Conservation (phyloP, 1,140 invertebrate genomes). For the Bilobella aurantiaca region DNA sequence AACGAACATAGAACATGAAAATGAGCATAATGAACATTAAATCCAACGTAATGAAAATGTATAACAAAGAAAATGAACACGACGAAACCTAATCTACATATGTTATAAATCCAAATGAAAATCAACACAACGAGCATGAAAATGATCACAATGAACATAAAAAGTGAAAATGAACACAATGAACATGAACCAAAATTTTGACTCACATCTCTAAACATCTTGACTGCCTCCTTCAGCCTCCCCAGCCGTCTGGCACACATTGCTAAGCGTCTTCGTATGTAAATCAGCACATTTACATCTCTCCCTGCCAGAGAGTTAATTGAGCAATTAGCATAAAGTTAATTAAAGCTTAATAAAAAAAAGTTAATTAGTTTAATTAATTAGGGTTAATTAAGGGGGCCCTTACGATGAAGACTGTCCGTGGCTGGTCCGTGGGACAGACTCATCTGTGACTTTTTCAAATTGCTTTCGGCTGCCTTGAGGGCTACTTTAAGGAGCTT, state of each 20-base stretch:
- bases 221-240: conserved; percentile 85
- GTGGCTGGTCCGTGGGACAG: conserved; percentile 61
- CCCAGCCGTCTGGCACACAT: conserved; percentile 95
- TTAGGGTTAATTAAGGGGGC: background rate
- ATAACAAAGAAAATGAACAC: too few relatives aligned
- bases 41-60: too few relatives aligned
- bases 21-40: too few relatives aligned
- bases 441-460: conserved; percentile 65
- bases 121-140: background rate
- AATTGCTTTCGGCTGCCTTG: conserved; percentile 77
- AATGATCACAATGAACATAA: conserved; percentile 1
- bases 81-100: too few relatives aligned
- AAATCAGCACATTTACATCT: conserved; percentile 91
- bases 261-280: conserved; percentile 82
- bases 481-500: conserved; percentile 76
- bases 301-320: conserved; percentile 45
- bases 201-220: conserved; percentile 85
- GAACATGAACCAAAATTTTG: background rate
- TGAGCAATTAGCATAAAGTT: background rate
- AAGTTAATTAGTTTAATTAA: background rate
- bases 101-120: conserved; percentile 5
- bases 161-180: background rate
- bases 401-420: conserved; percentile 66
- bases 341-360: background rate
- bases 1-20: too few relatives aligned